Conservation (phyloP, 2,113 vertebrate species). For the Scalopus aquaticus region DNA sequence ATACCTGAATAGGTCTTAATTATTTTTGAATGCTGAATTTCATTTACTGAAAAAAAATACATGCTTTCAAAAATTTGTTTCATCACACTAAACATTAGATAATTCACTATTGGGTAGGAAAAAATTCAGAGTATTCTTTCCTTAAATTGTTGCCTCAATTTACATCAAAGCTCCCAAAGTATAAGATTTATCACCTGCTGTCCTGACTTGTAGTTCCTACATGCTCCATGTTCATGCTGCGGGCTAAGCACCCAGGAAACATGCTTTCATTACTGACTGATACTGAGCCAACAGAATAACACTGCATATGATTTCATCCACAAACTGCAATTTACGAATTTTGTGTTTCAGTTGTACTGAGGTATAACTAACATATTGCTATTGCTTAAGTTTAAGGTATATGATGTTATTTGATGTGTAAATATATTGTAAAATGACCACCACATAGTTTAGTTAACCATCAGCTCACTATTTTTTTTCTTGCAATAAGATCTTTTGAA, state of each 20-base stretch:
- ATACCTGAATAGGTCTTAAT: background rate
- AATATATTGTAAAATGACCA: background rate
- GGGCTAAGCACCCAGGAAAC: background rate
- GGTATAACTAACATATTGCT: background rate
- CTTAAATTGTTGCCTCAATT: background rate
- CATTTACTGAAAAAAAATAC: background rate
- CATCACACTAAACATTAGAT: background rate
- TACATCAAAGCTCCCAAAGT: background rate
- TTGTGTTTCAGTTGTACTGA: background rate
- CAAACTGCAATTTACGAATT: background rate
- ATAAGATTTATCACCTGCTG: background rate
- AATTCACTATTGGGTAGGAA: background rate
- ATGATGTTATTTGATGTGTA: background rate
- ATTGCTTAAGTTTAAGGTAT: background rate
- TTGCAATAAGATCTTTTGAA: background rate
- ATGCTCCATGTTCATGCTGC: too few relatives aligned
- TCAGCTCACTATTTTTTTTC: background rate
- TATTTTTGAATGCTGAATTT: background rate
- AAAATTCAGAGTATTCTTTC: background rate
- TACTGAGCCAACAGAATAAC: background rate
- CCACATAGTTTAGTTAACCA: background rate
- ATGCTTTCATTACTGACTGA: background rate
- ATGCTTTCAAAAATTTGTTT: background rate
- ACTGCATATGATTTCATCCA: background rate
- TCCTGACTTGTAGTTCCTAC: accelerated